phyloP scores from a whole-genome alignment of 2,888 invertebrate species.

The Aphidius colemani region DNA sequence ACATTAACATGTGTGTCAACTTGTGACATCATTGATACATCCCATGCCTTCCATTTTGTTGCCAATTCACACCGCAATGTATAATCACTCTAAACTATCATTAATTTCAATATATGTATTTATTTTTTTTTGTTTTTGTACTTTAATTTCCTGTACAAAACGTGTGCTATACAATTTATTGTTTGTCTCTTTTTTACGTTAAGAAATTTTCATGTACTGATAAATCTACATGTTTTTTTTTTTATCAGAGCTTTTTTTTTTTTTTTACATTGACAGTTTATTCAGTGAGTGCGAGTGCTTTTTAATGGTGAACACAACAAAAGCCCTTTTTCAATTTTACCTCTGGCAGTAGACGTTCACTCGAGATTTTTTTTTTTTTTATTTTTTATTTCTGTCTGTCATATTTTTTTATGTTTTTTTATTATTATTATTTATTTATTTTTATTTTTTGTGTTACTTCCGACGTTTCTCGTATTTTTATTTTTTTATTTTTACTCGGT shows the following conservation, averaged over 20 bases:
- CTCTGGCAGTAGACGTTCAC: conserved; percentile 10
- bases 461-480: neutral
- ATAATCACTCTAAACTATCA: conserved; percentile 26
- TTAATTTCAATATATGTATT: too few species aligned
- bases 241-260: neutral
- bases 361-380: neutral
- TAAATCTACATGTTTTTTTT: conserved; percentile 15
- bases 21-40: conserved; percentile 21
- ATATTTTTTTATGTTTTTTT: conserved; percentile 1
- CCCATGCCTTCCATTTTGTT: conserved; percentile 23
- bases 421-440: neutral
- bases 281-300: neutral
- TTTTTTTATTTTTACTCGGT: too few species aligned
- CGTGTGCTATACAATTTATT: too few species aligned
- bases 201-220: neutral
- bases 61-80: conserved; percentile 12
- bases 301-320: conserved; percentile 3
- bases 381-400: conserved; percentile 8
- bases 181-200: too few species aligned
- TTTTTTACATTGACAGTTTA: neutral
- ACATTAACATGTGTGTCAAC: conserved; percentile 20
- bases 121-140: too few species aligned
- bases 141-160: too few species aligned
- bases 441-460: conserved; percentile 7
- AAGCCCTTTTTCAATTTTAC: conserved; percentile 10